Base-by-base conservation (phyloP, 2,113 vertebrate genomes). In the Chinchilla lanigera region DNA sequence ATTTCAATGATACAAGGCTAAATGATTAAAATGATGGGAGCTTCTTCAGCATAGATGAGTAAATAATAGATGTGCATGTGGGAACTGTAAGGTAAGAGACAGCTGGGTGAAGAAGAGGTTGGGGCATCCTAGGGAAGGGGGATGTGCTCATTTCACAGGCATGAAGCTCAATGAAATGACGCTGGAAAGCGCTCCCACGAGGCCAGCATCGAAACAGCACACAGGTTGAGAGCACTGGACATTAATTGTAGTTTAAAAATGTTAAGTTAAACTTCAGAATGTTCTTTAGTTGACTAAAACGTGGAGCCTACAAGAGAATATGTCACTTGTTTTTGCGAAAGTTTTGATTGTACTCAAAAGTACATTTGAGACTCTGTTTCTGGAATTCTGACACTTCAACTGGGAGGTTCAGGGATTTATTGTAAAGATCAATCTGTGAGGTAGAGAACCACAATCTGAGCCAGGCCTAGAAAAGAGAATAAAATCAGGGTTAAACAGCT, bases 341-440 rank as follows among this genome's bases (percentile, higher is more conserved):
- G 71, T 65, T 71, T 47, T 24, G 33, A 1, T 56, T 82, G 26
- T 61, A 75, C 47, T 58, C 28, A 6, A 28, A 28, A 50, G 47
- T 71, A 14, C 20, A 56, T 69, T 88, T 95, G 82, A 95, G 63
- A 93, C 11, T 44, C 54, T 60, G 26, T 69, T 88, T 94, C 86
- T 67, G 47, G 20, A 87, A 65, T 69, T 38, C 30, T 38, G 35
- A 56, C 1, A 77, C 30, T 14, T n/a, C 44, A 87, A 81, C 14
- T n/a, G 14, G 50, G 50, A 86, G 58, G 33, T 65, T 50, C 24
- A 50, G 19, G 8, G 30, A 77, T 81, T 86, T 81, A 19, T 52
- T 52, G 1, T 20, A 56, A 80, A 92, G 38, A 65, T 19, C 8
- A 0, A 22, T 86, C 19, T 52, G 22, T 81, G 44, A 50, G 28